These are phyloP conservation scores for Acridotheres tristis DNA, from an alignment of 2,797 vertebrate species.

Conservation along the genomic window DNA sequence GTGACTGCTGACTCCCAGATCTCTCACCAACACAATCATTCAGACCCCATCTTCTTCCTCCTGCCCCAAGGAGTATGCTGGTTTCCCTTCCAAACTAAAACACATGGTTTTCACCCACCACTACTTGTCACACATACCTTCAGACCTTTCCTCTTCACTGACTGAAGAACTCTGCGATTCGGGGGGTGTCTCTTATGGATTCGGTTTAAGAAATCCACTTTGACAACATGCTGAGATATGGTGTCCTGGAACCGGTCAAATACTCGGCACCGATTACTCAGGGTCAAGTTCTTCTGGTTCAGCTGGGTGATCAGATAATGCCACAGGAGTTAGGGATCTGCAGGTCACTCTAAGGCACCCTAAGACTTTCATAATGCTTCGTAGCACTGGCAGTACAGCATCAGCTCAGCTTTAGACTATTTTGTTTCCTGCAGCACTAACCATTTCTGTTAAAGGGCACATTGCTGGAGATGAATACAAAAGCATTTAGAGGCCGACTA, in stretches of 20 bases:
- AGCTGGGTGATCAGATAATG: constrained; percentile 78
- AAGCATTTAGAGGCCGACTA: constrained; percentile 20
- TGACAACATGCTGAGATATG: constrained; percentile 93
- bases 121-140: constrained; percentile 80
- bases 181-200: constrained; percentile 90
- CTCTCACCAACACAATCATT: not conserved
- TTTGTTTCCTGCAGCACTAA: constrained; percentile 44
- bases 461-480: constrained; percentile 47
- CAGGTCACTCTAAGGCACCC: constrained; percentile 26
- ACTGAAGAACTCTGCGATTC: constrained; percentile 83
- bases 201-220: constrained; percentile 91
- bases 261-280: constrained; percentile 93
- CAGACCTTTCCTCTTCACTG: constrained; percentile 86
- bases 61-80: not conserved
- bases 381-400: constrained; percentile 46
- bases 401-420: constrained; percentile 45
- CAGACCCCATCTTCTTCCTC: not conserved
- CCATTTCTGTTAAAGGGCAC: constrained; percentile 40
- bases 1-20: not conserved
- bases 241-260: constrained; percentile 96
- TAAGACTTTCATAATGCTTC: constrained; percentile 19
- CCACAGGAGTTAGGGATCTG: constrained; percentile 42
- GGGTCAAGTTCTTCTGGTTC: constrained; percentile 91
- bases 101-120: not conserved
- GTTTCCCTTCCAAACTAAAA: not conserved